Evolutionary conservation across 2,888 invertebrate genomes (phyloP), one percentile per base, ranked within the genome.

Genomic region (Sphaerophoria taeniata): DNA sequence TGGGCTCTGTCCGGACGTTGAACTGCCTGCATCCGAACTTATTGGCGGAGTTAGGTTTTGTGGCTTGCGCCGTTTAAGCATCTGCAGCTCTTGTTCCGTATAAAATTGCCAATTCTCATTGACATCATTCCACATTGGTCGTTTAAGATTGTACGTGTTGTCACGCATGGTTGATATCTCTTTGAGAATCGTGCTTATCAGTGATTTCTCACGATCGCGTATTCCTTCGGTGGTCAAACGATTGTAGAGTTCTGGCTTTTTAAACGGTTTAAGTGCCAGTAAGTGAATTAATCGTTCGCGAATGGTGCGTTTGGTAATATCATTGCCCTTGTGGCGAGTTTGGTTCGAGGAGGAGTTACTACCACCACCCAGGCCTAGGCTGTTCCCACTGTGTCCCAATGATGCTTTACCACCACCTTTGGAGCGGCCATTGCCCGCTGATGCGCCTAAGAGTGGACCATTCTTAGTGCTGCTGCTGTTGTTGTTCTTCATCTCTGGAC

Each of bases 31-130:
- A 90, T 97, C 97, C 89, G 96, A 97, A 90, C 96, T 96, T 87
- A 96, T 95, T 49, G 97, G 97, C 82, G 97, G 97, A 84, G 97
- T 97, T 89, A 97, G 93, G 93, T 97, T 97, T 93, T 97, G 96
- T 90, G 97, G 97, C 93, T 97, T 97, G 91, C 96, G 96, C 92
- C 96, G 95, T 94, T 97, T 98, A 90, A 98, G 94, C 92, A 96
- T 95, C 90, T 96, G 95, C 92, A 95, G 94, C 92, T 98, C 98
- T 90, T 97, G 96, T 89, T 98, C 98, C 24, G 96, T 95, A 91
- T 98, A 98, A 93, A 96, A 98, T 85, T 97, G 97, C 98, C 98
- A 98, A 91, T 97, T 96, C 90, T 97, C 97, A 89, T 97, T 96
- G 88, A 98, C 97, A 91, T 98, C 98, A 91, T 96, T 97, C 97